Percentiles rank a stretch among this genome's conserved stretches.
Conservation (phyloP, 2,113 vertebrate species). For the Lichenostomus cassidix region DNA sequence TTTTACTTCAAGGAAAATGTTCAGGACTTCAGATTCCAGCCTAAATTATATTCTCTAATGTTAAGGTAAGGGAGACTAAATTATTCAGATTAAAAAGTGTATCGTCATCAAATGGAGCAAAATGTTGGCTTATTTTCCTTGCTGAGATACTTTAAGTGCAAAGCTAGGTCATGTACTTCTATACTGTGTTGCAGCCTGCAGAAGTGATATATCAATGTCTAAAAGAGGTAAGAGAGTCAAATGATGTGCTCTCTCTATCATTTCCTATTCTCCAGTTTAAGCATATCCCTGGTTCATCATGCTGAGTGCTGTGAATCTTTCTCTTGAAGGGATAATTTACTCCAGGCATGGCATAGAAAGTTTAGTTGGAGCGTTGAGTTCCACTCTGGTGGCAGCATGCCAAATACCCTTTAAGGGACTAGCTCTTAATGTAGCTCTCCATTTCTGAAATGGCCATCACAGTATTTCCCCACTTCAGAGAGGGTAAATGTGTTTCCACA, state of each 20-base stretch:
- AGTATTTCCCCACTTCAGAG: not conserved
- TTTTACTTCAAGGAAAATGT: not conserved
- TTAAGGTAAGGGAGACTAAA: not conserved
- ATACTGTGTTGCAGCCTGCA: not conserved
- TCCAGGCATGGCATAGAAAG: not conserved
- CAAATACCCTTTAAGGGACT: not conserved
- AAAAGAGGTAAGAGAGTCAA: not conserved
- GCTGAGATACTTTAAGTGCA: not conserved
- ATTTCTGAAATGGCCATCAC: not conserved
- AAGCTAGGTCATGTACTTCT: not conserved
- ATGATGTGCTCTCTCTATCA: not conserved
- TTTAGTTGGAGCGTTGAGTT: not conserved
- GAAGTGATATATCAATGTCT: not conserved
- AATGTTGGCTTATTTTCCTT: not conserved
- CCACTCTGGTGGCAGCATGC: not conserved
- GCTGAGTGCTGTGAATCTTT: not conserved
- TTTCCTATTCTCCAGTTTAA: not conserved
- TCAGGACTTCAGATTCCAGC: not conserved
- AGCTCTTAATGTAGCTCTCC: not conserved
- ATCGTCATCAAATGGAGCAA: fast-evolving
- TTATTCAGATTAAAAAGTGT: not conserved
- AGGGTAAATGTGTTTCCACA: not conserved
- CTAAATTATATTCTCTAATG: not conserved
- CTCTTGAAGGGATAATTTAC: not conserved
- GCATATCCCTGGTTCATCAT: not conserved